Conservation (phyloP, 2,888 invertebrate species). For the Drosophila atripex region DNA sequence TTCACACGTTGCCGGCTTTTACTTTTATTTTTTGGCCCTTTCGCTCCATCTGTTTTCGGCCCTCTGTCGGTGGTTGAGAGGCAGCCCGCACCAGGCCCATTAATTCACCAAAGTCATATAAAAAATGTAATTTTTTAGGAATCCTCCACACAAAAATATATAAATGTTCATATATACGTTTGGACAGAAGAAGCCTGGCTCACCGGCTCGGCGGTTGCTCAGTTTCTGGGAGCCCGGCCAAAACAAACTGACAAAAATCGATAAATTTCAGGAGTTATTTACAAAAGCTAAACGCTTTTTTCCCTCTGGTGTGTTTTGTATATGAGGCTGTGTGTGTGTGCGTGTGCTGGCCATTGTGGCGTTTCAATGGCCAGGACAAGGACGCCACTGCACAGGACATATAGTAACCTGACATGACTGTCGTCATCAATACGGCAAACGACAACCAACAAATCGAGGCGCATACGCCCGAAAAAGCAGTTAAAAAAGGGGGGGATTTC, state of each 20-base stretch:
- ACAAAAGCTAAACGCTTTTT: slow-evolving; percentile 42
- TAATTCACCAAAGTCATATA: slow-evolving; percentile 54
- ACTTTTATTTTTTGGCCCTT: slow-evolving; percentile 18
- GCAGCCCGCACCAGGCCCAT: slow-evolving; percentile 46
- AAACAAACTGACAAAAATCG: slow-evolving; percentile 74
- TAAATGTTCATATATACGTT: slow-evolving; percentile 3
- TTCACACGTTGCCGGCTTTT: slow-evolving; percentile 45
- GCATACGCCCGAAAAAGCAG: slow-evolving; percentile 23
- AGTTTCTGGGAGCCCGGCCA: slow-evolving; percentile 49
- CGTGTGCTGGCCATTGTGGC: slow-evolving; percentile 20
- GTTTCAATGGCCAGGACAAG: slow-evolving; percentile 29
- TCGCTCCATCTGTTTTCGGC: not conserved
- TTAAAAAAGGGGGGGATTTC: not conserved
- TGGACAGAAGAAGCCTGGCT: not conserved
- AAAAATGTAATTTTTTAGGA: slow-evolving; percentile 44
- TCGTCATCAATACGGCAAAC: slow-evolving; percentile 32
- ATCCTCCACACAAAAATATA: slow-evolving; percentile 6
- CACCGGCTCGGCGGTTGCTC: slow-evolving; percentile 13
- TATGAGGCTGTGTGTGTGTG: not conserved
- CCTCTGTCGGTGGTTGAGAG: slow-evolving; percentile 11
- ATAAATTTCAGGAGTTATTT: slow-evolving; percentile 64
- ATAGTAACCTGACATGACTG: slow-evolving; percentile 22
- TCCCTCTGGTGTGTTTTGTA: slow-evolving; percentile 10
- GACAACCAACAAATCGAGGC: slow-evolving; percentile 25
- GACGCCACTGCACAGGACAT: slow-evolving; percentile 12